Conservation (phyloP, 2,113 vertebrate species). For the Lipotes vexillifer region DNA sequence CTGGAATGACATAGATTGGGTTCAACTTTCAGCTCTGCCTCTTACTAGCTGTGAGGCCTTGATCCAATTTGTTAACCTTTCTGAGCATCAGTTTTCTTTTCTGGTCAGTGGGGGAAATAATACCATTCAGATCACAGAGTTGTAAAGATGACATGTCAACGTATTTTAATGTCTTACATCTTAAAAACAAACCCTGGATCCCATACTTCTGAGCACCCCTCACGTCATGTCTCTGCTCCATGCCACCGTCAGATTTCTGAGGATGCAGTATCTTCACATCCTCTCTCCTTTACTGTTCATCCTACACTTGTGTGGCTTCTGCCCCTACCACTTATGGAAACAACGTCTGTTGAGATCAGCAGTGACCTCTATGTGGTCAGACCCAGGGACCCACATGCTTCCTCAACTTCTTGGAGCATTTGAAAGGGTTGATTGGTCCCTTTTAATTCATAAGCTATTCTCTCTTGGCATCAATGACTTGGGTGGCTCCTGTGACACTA, state of each 20-base stretch:
- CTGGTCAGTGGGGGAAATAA: not conserved
- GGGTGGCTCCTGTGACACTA: not conserved
- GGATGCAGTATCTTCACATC: not conserved
- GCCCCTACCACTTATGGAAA: not conserved
- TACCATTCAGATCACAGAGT: not conserved
- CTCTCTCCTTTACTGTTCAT: not conserved
- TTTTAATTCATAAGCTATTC: not conserved
- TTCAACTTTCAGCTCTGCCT: not conserved
- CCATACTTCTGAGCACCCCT: not conserved
- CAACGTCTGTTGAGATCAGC: not conserved
- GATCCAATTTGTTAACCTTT: not conserved
- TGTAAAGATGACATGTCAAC: not conserved
- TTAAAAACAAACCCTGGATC: not conserved
- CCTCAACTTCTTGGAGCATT: not conserved
- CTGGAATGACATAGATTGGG: not conserved
- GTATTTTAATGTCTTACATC: not conserved
- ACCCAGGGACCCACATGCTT: not conserved
- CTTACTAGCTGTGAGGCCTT: not conserved
- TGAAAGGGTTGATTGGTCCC: not conserved
- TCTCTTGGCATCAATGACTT: not conserved
- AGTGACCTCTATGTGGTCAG: not conserved
- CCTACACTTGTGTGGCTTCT: not conserved
- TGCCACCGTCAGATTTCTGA: not conserved
- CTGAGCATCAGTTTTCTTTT: not conserved
- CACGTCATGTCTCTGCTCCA: not conserved